These are phyloP conservation scores for Helicoverpa zea DNA, from an alignment of 1,140 invertebrate species.

Conservation along the genomic window DNA sequence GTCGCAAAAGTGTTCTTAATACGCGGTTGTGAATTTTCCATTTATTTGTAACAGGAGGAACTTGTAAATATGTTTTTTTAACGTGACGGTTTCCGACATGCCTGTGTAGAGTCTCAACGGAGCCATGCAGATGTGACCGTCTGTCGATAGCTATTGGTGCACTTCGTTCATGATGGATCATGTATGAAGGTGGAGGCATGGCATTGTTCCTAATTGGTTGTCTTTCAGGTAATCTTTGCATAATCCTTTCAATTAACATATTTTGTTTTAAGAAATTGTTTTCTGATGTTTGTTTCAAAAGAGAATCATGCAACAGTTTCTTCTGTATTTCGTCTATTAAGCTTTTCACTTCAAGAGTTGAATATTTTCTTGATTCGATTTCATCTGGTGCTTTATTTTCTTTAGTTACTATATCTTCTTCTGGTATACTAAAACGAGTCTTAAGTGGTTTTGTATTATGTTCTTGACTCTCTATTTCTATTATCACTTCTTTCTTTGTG, in stretches of 20 bases:
- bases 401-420: not conserved
- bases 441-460: not conserved
- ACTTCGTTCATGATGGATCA: not conserved
- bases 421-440: slow-evolving; percentile 1
- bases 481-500: not conserved
- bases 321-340: slow-evolving; percentile 25
- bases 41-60: not conserved
- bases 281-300: slow-evolving; percentile 8
- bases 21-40: slow-evolving; percentile 17
- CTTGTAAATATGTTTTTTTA: not conserved
- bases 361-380: not conserved
- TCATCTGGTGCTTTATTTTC: not conserved
- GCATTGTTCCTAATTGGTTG: not conserved
- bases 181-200: not conserved
- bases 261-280: slow-evolving; percentile 27
- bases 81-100: not conserved
- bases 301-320: not conserved
- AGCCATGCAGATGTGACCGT: not conserved
- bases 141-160: not conserved
- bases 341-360: slow-evolving; percentile 6
- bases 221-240: slow-evolving; percentile 22
- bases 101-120: not conserved
- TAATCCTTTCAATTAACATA: slow-evolving; percentile 16
- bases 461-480: not conserved
- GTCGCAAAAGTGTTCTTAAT: not conserved